phyloP scores from a whole-genome alignment of 2,113 vertebrate genomes.

The Carassius gibelio region DNA sequence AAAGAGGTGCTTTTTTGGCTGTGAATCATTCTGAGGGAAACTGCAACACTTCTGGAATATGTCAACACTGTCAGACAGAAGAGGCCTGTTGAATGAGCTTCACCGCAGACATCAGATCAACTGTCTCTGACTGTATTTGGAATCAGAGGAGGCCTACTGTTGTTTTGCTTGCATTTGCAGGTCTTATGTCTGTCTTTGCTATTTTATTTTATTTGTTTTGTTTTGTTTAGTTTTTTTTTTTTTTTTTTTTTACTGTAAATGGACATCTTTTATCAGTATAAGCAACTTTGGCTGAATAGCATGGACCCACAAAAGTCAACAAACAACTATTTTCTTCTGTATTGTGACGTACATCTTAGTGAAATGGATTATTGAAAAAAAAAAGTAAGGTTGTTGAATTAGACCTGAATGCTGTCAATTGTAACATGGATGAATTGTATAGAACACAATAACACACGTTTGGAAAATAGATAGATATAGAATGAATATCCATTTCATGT shows the following conservation, averaged over 20 bases:
- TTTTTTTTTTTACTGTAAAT: too few species aligned
- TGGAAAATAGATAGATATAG: neutral
- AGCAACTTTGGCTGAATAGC: too few species aligned
- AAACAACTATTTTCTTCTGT: too few species aligned
- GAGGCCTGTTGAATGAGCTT: slow-evolving; percentile 14
- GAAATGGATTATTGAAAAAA: too few species aligned
- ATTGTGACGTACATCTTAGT: too few species aligned
- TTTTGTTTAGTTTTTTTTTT: too few species aligned
- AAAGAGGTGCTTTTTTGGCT: slow-evolving; percentile 21
- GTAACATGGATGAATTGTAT: too few species aligned
- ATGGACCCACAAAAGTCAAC: too few species aligned
- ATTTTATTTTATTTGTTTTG: too few species aligned
- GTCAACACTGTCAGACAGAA: slow-evolving; percentile 39
- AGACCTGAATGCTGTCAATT: too few species aligned
- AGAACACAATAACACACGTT: neutral
- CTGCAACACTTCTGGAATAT: slow-evolving; percentile 52
- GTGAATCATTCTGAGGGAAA: slow-evolving; percentile 23
- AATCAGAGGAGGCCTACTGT: neutral
- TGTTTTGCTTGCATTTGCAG: neutral
- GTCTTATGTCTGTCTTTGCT: neutral
- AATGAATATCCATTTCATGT: neutral
- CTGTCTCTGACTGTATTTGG: slow-evolving; percentile 1
- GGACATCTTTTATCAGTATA: neutral
- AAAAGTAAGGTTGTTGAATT: too few species aligned
- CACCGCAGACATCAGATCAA: slow-evolving; percentile 29